These are phyloP conservation scores for Steinernema feltiae DNA, from an alignment of 1,140 invertebrate genomes.

Conservation along the genomic window DNA sequence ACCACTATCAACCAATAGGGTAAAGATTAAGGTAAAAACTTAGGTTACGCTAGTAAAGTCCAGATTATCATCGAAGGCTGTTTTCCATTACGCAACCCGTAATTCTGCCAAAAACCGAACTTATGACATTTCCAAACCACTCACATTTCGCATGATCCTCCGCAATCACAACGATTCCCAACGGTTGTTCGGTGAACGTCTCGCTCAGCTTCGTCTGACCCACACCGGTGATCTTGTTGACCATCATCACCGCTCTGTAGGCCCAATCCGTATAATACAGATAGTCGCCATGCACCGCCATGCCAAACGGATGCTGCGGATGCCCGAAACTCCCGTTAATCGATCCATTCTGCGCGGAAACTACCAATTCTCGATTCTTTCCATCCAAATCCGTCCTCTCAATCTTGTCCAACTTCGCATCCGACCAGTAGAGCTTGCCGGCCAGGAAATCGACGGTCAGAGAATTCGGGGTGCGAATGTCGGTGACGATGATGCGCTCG, in stretches of 20 bases:
- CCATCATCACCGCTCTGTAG: slow-evolving; percentile 69
- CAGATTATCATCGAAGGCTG: too few species aligned
- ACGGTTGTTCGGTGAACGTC: slow-evolving; percentile 65
- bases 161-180: slow-evolving; percentile 75
- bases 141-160: slow-evolving; percentile 69
- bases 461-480: slow-evolving; percentile 77
- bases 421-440: slow-evolving; percentile 65
- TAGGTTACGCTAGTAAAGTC: too few species aligned
- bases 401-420: slow-evolving; percentile 7
- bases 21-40: too few species aligned
- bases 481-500: slow-evolving; percentile 64
- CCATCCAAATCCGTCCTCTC: background rate
- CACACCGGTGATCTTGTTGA: slow-evolving; percentile 72
- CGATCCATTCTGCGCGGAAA: background rate
- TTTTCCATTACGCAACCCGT: too few species aligned
- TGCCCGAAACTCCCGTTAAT: background rate
- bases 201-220: slow-evolving; percentile 64
- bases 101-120: too few species aligned
- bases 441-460: slow-evolving; percentile 70
- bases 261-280: slow-evolving; percentile 81
- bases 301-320: slow-evolving; percentile 69
- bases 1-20: too few species aligned
- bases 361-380: background rate
- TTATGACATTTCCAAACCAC: too few species aligned
- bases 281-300: slow-evolving; percentile 71